Conservation (phyloP, 2,797 vertebrate genomes). For the Poeciliopsis gracilis region DNA sequence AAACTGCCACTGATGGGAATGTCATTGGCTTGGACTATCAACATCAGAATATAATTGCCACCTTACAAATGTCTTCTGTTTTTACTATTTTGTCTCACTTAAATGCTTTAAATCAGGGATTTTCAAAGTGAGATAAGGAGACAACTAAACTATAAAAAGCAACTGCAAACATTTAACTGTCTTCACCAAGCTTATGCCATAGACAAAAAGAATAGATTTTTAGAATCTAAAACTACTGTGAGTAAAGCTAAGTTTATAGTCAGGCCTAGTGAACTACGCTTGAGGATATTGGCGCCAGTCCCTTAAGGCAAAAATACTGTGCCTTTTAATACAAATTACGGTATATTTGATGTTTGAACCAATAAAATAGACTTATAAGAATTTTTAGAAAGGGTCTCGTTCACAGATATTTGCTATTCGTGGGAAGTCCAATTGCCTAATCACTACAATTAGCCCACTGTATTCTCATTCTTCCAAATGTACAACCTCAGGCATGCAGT, state of each 20-base stretch:
- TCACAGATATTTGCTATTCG: not conserved
- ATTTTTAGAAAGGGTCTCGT: not conserved
- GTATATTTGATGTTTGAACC: not conserved
- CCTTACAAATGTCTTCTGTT: not conserved
- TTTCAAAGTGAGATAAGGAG: not conserved
- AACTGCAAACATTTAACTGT: too few relatives aligned
- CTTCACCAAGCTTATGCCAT: too few relatives aligned
- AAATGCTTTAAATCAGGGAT: not conserved
- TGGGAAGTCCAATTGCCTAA: not conserved
- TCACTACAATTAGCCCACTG: not conserved
- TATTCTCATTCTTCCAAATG: not conserved
- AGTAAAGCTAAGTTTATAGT: too few relatives aligned
- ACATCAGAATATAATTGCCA: not conserved
- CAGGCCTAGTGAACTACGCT: too few relatives aligned
- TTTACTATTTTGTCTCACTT: not conserved
- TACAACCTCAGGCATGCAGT: slow-evolving; percentile 85
- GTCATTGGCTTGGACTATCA: not conserved
- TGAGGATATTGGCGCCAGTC: too few relatives aligned
- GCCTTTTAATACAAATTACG: not conserved
- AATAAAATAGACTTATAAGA: not conserved
- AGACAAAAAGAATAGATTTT: too few relatives aligned
- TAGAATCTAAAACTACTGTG: too few relatives aligned
- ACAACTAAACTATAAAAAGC: too few relatives aligned
- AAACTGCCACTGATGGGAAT: not conserved
- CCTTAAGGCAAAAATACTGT: not conserved